A percentile compares a stretch with the other conserved stretches of the same genome.
Evolutionary conservation across 2,797 vertebrate genomes (phyloP).

Genomic region (Hylomyscus alleni): DNA sequence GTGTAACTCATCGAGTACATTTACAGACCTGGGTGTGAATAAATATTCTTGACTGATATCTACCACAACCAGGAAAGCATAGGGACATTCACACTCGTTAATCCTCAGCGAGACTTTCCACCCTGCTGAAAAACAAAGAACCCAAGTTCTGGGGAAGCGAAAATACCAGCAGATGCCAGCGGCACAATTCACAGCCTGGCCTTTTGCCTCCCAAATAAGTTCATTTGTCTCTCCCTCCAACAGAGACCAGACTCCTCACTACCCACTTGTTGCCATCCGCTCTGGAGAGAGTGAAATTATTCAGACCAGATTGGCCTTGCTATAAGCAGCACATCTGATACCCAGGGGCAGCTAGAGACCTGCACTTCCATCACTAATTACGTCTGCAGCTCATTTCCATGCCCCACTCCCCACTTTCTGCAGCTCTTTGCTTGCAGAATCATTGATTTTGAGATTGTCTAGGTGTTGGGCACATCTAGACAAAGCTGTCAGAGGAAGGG

Average conservation of each 20-base stretch:
- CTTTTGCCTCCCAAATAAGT: constrained; percentile 25
- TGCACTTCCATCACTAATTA: constrained; percentile 64
- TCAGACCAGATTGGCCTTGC: constrained; percentile 55
- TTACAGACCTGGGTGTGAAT: neutral
- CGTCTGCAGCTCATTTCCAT: constrained; percentile 35
- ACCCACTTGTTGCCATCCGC: neutral
- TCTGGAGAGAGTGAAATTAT: constrained; percentile 36
- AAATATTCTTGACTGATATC: constrained; percentile 2
- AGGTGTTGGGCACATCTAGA: neutral
- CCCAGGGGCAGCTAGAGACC: constrained; percentile 64
- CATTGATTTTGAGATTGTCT: neutral
- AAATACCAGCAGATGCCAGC: neutral
- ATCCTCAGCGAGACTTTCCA: neutral
- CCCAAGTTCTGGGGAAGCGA: neutral
- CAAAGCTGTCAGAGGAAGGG: neutral
- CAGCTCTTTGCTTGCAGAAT: constrained; percentile 20
- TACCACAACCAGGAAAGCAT: neutral
- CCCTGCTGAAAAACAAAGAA: neutral
- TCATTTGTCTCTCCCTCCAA: neutral
- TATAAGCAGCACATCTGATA: constrained; percentile 56
- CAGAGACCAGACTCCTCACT: neutral
- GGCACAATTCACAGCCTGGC: neutral
- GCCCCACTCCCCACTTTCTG: neutral
- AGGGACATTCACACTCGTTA: neutral
- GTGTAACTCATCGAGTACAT: neutral